A percentile compares a stretch with the other conserved stretches of the same genome.
These are phyloP conservation scores for Tanytarsus gracilentus DNA, from an alignment of 2,888 invertebrate species.

Conservation along the genomic window DNA sequence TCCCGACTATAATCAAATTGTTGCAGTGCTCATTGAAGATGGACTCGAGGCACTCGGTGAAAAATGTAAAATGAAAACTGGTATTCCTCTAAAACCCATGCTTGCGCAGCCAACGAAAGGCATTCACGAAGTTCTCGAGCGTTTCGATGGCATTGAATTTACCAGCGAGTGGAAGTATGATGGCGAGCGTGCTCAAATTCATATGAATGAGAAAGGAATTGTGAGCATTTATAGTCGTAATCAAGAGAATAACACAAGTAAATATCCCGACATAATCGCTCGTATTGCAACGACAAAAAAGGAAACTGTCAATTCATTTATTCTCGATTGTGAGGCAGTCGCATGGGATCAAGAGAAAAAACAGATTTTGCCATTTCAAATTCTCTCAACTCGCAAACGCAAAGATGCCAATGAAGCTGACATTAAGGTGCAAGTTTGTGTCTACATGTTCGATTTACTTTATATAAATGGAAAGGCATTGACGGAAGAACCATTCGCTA, in stretches of 20 bases:
- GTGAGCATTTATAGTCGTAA: constrained; percentile 88
- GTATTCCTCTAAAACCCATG: constrained; percentile 96
- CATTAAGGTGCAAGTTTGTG: constrained; percentile 71
- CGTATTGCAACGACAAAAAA: constrained; percentile 53
- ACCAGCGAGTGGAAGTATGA: constrained; percentile 99
- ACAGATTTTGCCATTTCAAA: constrained; percentile 92
- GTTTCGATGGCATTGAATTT: constrained; percentile 76
- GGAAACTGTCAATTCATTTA: constrained; percentile 62
- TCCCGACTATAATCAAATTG: constrained; percentile 81
- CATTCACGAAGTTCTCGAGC: constrained; percentile 74
- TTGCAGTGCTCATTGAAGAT: constrained; percentile 66
- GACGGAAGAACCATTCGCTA: constrained; percentile 65
- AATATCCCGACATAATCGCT: constrained; percentile 89
- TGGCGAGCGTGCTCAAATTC: constrained; percentile 95
- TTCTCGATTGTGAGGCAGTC: constrained; percentile 94
- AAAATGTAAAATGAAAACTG: constrained; percentile 80
- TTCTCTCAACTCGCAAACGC: constrained; percentile 87
- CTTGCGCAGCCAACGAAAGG: constrained; percentile 96
- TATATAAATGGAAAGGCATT: constrained; percentile 82
- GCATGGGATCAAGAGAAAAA: constrained; percentile 85
- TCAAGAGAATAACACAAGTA: constrained; percentile 87
- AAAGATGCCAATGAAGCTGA: constrained; percentile 57
- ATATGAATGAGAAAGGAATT: constrained; percentile 54
- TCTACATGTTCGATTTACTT: constrained; percentile 93
- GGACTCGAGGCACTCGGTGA: constrained; percentile 66